Conservation (phyloP, 2,113 vertebrate species). For the Polypterus senegalus region DNA sequence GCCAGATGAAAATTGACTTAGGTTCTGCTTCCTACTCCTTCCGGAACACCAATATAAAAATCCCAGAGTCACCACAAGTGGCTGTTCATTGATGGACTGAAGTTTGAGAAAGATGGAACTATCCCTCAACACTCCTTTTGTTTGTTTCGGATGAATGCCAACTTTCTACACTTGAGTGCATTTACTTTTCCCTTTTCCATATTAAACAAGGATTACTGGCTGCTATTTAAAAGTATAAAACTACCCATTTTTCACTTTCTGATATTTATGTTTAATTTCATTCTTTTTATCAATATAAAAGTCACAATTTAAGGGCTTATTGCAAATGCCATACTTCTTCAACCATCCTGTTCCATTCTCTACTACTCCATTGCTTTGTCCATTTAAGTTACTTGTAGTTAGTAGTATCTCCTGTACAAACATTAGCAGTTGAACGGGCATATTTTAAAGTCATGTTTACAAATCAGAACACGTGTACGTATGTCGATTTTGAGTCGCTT, state of each 20-base stretch:
- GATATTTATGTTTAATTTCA: neutral
- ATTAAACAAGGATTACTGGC: no score
- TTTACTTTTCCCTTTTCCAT: no score
- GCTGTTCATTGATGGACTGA: no score
- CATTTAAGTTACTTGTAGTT: constrained; percentile 7
- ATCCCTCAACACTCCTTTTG: no score
- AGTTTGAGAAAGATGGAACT: no score
- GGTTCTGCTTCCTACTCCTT: no score
- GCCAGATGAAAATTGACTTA: no score
- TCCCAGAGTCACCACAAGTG: no score
- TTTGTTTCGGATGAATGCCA: no score
- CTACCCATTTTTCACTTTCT: neutral
- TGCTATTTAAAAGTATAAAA: neutral
- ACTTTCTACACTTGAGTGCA: no score
- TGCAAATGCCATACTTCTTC: neutral
- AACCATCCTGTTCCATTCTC: neutral
- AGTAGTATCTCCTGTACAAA: constrained; percentile 29
- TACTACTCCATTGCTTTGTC: constrained; percentile 19
- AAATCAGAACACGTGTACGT: constrained; percentile 68
- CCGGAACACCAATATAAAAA: no score
- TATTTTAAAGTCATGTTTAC: constrained; percentile 15
- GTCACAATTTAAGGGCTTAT: constrained; percentile 3
- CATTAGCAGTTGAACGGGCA: constrained; percentile 39
- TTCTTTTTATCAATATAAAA: constrained; percentile 12
- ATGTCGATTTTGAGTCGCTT: constrained; percentile 66